Base-by-base conservation (phyloP, 2,113 vertebrate genomes). In the Baryphthengus martii region DNA sequence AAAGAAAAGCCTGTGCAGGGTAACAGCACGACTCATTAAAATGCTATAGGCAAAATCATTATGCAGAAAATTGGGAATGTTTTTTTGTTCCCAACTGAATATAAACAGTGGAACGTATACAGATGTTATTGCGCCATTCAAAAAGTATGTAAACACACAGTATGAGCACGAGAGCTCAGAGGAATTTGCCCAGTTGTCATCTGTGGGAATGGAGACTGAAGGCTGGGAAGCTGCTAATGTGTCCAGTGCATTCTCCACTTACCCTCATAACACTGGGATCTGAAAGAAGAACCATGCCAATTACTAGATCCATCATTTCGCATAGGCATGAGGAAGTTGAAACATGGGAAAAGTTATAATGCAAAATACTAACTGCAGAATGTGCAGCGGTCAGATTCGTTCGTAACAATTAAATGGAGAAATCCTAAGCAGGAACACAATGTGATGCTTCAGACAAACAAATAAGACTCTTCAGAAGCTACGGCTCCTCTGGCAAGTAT, bases 1-100 rank as follows among this genome's bases (percentile, higher is more conserved):
- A 40, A 17, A 42, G 59, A 26, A 37, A 66, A 70, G 14, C 16
- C 37, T 0, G 0, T 40, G 71, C 0, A 31, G 65, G 26, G 47
- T 19, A 47, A n/a, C 4, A 25, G 23, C 0, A 0, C 18, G 16
- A 17, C 10, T 24, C 53, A 10, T 37, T 35, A 33, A 85, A 75
- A 58, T 24, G 44, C n/a, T 56, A 1, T 1, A 70, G 85, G 59
- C 53, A 62, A n/a, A 85, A 76, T 20, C 7, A 8, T 20, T 33
- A 37, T 3, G 35, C 35, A 25, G 88, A 72, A 63, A 85, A 58
- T 6, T 7, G 39, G 85, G 63, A 66, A 74, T 31, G 72, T 5
- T 1, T 21, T 90, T 66, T 76, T 76, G 59, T 62, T 85, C 74
- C 88, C 58, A 52, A 18, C 0, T 45, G 79, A 33, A 52, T 40